phyloP scores from a whole-genome alignment of 2,888 invertebrate genomes.

The Brenthis daphne region DNA sequence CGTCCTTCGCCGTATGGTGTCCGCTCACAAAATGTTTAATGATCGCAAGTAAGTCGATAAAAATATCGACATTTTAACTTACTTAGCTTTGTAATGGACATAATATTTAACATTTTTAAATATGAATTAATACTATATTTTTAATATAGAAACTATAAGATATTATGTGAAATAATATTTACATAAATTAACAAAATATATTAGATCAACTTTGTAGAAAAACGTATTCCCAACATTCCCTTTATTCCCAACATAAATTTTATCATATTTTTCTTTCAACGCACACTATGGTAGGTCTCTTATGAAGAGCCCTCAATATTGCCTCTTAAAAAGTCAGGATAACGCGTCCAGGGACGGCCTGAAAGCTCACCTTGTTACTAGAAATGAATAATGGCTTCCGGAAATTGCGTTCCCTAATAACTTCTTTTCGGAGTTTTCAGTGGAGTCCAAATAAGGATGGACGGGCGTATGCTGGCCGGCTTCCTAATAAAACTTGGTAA shows the following conservation, averaged over 20 bases:
- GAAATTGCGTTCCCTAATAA: slow-evolving; percentile 74
- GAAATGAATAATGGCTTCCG: slow-evolving; percentile 74
- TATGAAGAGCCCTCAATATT: slow-evolving; percentile 35
- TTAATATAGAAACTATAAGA: neutral
- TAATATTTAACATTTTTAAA: too few species aligned
- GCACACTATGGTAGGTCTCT: slow-evolving; percentile 23
- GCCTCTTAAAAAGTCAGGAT: slow-evolving; percentile 30
- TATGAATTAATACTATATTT: neutral
- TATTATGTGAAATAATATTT: slow-evolving; percentile 8
- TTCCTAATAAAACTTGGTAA: slow-evolving; percentile 61
- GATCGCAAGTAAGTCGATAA: neutral
- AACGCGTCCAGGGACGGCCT: slow-evolving; percentile 35
- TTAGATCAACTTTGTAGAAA: too few species aligned
- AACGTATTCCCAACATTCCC: too few species aligned
- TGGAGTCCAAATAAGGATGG: slow-evolving; percentile 62
- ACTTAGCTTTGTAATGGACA: neutral
- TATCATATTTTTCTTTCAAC: slow-evolving; percentile 13
- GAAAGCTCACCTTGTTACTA: slow-evolving; percentile 53
- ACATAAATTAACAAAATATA: neutral
- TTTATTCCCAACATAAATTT: too few species aligned
- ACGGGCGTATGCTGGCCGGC: slow-evolving; percentile 42
- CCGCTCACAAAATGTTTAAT: slow-evolving; percentile 15
- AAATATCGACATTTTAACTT: slow-evolving; percentile 1
- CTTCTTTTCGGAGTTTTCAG: slow-evolving; percentile 68
- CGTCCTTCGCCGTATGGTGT: slow-evolving; percentile 29